These are phyloP conservation scores for Cheilosia soror DNA, from an alignment of 2,888 invertebrate species.

Conservation along the genomic window DNA sequence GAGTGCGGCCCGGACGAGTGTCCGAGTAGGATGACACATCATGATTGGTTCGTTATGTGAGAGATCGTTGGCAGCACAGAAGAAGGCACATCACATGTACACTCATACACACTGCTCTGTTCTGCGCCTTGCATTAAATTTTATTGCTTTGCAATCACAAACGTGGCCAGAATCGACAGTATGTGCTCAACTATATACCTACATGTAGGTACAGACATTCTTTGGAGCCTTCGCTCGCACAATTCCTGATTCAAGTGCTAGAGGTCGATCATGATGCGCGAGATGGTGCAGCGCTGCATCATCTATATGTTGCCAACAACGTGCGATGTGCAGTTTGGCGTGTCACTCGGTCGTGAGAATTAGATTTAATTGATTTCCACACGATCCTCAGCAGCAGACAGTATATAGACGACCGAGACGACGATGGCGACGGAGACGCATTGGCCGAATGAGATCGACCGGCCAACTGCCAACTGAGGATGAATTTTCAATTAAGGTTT, in stretches of 20 bases:
- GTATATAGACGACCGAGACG: slow-evolving; percentile 67
- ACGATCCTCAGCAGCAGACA: slow-evolving; percentile 77
- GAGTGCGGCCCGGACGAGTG: slow-evolving; percentile 44
- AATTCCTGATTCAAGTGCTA: slow-evolving; percentile 71
- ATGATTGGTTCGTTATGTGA: slow-evolving; percentile 72
- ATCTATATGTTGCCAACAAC: slow-evolving; percentile 45
- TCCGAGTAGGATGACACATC: slow-evolving; percentile 72
- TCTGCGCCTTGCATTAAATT: slow-evolving; percentile 45
- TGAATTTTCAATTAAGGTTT: slow-evolving; percentile 67
- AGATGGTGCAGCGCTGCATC: slow-evolving; percentile 41
- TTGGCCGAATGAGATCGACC: slow-evolving; percentile 78
- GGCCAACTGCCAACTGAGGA: slow-evolving; percentile 59
- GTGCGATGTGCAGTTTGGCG: slow-evolving; percentile 75
- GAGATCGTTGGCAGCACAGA: slow-evolving; percentile 48
- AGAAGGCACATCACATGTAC: not conserved
- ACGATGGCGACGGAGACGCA: slow-evolving; percentile 64
- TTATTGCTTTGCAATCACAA: slow-evolving; percentile 72
- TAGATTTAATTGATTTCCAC: slow-evolving; percentile 83
- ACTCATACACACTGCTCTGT: not conserved
- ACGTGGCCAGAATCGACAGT: slow-evolving; percentile 34
- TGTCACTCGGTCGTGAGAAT: slow-evolving; percentile 82
- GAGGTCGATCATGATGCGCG: slow-evolving; percentile 73
- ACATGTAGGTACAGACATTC: slow-evolving; percentile 24
- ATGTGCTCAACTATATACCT: not conserved
- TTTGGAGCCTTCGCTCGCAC: slow-evolving; percentile 22